Evolutionary conservation across 2,888 invertebrate genomes (phyloP), one percentile per base, ranked within the genome.

Genomic region (Leptura quadrifasciata): DNA sequence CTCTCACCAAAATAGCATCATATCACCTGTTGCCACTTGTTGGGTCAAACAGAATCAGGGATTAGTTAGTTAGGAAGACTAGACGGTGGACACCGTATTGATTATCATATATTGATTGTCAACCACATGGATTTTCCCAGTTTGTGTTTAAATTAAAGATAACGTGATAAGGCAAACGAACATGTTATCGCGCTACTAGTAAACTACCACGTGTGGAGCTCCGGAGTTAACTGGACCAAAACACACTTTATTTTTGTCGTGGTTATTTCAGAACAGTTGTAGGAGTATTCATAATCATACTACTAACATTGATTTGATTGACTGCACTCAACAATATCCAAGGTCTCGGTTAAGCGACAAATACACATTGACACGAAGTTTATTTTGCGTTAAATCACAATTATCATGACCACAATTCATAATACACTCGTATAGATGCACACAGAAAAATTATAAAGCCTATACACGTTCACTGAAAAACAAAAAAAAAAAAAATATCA

Each of bases 101-200:
- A 84, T 85, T 84, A 81, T 81, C 76, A 79, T 82, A 77, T 85
- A 86, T 85, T 84, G 85, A 85, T 84, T 84, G 84, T 83, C 83
- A 77, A 80, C 73, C 81, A 82, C 83, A 80, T 84, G 82, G 78
- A 82, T 75, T 75, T 80, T 81, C 76, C 64, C 82, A 82, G 78
- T 81, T 47, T 80, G 79, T 79, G 79, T 79, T 72, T 72, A 70
- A 70, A 67, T 55, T 61, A 76, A 31, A 35, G 61, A 75, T 69
- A 60, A 69, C 20, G 17, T 74, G 77, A 69, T 65, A 75, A 77
- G 75, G 76, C 61, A 71, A 21, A 61, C 71, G 77, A 75, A 64
- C 74, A 60, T 71, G 79, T 77, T 75, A 69, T 76, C 77, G 75
- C 68, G 63, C 54, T 69, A 63, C 55, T 63, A 58, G 74, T 69